A percentile compares a stretch with the other conserved stretches of the same genome.
These are phyloP conservation scores for Lates japonicus DNA, from an alignment of 2,797 vertebrate species.

Conservation along the genomic window DNA sequence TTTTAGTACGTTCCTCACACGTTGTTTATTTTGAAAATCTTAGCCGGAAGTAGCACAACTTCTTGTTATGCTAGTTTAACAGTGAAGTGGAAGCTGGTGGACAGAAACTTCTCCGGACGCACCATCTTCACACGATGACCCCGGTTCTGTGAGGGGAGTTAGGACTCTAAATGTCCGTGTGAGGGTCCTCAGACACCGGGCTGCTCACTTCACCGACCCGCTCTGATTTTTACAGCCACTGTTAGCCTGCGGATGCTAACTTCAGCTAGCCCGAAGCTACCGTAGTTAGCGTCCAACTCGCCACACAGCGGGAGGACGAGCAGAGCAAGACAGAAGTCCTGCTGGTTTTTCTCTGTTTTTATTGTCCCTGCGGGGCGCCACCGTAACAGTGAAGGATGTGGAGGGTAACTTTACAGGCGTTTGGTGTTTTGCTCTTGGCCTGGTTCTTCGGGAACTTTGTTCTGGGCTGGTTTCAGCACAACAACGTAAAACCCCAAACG, in stretches of 20 bases:
- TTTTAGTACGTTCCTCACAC: too few species aligned
- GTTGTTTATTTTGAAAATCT: background rate
- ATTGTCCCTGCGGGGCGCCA: background rate
- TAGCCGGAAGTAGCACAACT: background rate
- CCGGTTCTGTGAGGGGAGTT: background rate
- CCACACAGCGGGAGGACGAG: background rate
- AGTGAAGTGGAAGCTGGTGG: background rate
- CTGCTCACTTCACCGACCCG: background rate
- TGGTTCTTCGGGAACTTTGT: constrained; percentile 75
- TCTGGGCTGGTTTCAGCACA: constrained; percentile 78
- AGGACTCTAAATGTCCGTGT: background rate
- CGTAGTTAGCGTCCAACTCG: constrained; percentile 11
- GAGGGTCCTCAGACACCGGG: constrained; percentile 2
- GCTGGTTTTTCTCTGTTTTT: background rate
- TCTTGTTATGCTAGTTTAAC: constrained; percentile 1
- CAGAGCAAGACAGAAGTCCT: background rate
- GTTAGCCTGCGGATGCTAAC: constrained; percentile 64
- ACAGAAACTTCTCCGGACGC: constrained; percentile 27
- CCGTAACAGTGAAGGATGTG: constrained; percentile 71
- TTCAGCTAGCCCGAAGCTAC: constrained; percentile 43
- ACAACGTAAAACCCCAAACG: constrained; percentile 53
- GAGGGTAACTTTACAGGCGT: constrained; percentile 55
- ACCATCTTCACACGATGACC: background rate
- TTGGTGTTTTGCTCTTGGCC: constrained; percentile 62
- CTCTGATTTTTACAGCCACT: background rate